phyloP scores from a whole-genome alignment of 2,797 vertebrate genomes.

The Sebastes reedi region DNA sequence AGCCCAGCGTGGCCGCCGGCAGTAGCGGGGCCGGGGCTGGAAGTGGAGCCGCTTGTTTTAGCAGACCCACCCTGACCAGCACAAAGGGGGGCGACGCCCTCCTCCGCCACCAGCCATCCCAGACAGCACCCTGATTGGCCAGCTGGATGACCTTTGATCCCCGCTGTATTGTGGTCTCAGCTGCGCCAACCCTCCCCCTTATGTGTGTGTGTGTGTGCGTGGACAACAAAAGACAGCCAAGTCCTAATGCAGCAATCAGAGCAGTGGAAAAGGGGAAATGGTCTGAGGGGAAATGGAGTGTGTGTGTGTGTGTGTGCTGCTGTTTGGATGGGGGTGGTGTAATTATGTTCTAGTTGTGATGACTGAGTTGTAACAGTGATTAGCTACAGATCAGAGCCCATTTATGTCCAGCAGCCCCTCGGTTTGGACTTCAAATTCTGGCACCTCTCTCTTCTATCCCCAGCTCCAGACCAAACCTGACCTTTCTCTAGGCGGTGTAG shows the following conservation, averaged over 20 bases:
- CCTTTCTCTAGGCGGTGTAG: not conserved
- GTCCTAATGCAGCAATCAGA: slow-evolving; percentile 69
- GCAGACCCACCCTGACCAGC: slow-evolving; percentile 76
- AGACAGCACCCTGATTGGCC: slow-evolving; percentile 73
- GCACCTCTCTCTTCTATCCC: not conserved
- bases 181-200: slow-evolving; percentile 64
- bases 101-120: slow-evolving; percentile 53
- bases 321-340: slow-evolving; percentile 31
- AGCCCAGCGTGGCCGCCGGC: slow-evolving; percentile 17
- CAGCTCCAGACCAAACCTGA: not conserved
- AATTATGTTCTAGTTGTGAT: slow-evolving; percentile 56
- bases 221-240: slow-evolving; percentile 69
- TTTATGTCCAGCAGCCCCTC: slow-evolving; percentile 10
- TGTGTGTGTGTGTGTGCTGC: not conserved
- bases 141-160: slow-evolving; percentile 79
- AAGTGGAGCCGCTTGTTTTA: slow-evolving; percentile 72
- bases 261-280: slow-evolving; percentile 57
- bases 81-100: slow-evolving; percentile 73
- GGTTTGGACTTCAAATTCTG: not conserved
- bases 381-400: slow-evolving; percentile 27
- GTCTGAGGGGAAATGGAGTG: slow-evolving; percentile 53
- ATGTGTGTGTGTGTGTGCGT: slow-evolving; percentile 34
- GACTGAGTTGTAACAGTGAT: slow-evolving; percentile 48
- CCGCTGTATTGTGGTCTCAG: slow-evolving; percentile 75
- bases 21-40: slow-evolving; percentile 46